Evolutionary conservation across 2,797 vertebrate species (phyloP).

Genomic region (Dipus sagitta): DNA sequence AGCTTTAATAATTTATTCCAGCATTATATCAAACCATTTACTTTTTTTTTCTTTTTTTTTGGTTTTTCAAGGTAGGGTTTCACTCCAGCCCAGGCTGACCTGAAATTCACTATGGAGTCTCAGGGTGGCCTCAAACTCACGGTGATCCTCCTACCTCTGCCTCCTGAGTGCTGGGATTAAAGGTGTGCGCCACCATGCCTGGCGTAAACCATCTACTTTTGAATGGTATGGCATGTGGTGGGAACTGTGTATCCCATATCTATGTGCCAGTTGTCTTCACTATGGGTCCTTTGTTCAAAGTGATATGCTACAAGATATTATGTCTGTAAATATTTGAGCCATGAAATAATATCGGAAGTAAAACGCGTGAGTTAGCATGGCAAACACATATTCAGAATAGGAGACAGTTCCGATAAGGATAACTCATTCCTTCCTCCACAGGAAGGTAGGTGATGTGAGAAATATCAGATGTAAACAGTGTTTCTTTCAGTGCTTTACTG

Average conservation of each 20-base stretch:
- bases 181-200: too few species aligned
- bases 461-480: neutral
- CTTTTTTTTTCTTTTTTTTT: too few species aligned
- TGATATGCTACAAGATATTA: neutral
- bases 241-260: neutral
- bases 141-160: too few species aligned
- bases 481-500: neutral
- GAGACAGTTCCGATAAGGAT: slow-evolving; percentile 26
- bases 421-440: neutral
- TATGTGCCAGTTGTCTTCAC: neutral
- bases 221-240: neutral
- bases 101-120: too few species aligned
- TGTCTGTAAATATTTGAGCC: neutral
- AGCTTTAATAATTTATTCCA: neutral
- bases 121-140: too few species aligned
- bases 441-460: neutral
- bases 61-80: too few species aligned
- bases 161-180: too few species aligned
- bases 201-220: neutral
- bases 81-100: too few species aligned
- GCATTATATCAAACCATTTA: neutral
- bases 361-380: neutral
- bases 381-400: slow-evolving; percentile 28
- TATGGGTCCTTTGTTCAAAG: neutral
- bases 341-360: slow-evolving; percentile 20